Evolutionary conservation across 1,140 invertebrate species (phyloP), one percentile per base, ranked within the genome.

Genomic region (Acromyrmex heyeri): DNA sequence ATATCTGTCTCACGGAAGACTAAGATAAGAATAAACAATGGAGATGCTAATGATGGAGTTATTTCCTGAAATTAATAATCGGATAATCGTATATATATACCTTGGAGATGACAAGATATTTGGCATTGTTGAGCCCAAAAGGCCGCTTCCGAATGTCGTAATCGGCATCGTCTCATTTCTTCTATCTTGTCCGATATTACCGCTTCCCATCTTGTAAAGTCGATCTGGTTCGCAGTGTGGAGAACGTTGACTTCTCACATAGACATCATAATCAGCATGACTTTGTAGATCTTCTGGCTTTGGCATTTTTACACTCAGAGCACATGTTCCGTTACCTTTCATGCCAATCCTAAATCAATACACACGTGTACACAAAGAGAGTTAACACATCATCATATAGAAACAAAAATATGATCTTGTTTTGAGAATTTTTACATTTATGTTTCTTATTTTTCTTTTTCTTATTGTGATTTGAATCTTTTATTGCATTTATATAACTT

Each of bases 261-360:
- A 97, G 24, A 97, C 93, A 93, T 97, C 96, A 88, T 96, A 97
- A 92, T 97, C 96, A 27, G 95, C 93, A 92, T 97, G 96, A 91
- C 34, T 94, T 92, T 81, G 94, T 93, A 91, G 93, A 90, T 88
- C 95, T 93, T 91, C 94, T 91, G 53, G 93, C 34, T 83, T 91
- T 24, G 89, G 95, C 72, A 95, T 91, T 73, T 94, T 91, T 59
- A 92, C 91, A 72, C 95, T 95, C 73, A 97, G 90, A 55, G 96
- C 94, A 92, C 97, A 97, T 18, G 96, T 96, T 61, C 95, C 96
- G 92, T 97, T 97, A 90, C 96, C 96, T 94, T 96, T 96, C 62
- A 94, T 91, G 87, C 95, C 95, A 81, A 97, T 96, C 76, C 96
- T 97, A 92, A 81, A 94, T 93, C 77, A 92, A 69, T 69, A 50